Percentiles rank a stretch among this genome's conserved stretches.
Conservation (phyloP, 2,888 invertebrate genomes). For the Myathropa florea region DNA sequence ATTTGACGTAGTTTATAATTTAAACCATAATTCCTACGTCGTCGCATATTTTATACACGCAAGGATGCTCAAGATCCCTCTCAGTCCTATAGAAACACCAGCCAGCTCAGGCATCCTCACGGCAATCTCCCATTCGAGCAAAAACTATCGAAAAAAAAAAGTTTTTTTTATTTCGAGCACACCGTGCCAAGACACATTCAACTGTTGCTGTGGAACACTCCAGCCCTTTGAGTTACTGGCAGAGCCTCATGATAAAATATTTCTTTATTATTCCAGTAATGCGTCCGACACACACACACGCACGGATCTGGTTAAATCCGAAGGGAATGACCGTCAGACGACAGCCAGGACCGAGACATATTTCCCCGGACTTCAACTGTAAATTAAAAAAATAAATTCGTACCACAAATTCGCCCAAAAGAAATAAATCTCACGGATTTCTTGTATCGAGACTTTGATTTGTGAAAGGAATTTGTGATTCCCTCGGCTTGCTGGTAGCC, state of each 20-base stretch:
- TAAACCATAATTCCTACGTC: slow-evolving; percentile 38
- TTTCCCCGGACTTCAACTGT: slow-evolving; percentile 60
- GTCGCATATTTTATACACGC: not conserved
- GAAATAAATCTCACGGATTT: slow-evolving; percentile 71
- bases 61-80: not conserved
- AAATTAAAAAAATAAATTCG: slow-evolving; percentile 59
- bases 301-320: slow-evolving; percentile 4
- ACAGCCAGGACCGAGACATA: slow-evolving; percentile 64
- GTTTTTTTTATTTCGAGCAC: slow-evolving; percentile 1
- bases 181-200: slow-evolving; percentile 32
- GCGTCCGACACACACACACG: slow-evolving; percentile 7
- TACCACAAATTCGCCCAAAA: slow-evolving; percentile 56
- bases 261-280: slow-evolving; percentile 72
- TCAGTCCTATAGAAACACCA: not conserved
- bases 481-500: slow-evolving; percentile 26
- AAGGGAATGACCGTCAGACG: slow-evolving; percentile 66
- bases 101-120: not conserved
- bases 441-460: slow-evolving; percentile 69
- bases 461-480: slow-evolving; percentile 70
- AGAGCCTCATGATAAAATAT: slow-evolving; percentile 67
- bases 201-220: slow-evolving; percentile 25
- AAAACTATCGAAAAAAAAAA: not conserved
- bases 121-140: not conserved
- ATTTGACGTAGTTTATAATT: slow-evolving; percentile 54
- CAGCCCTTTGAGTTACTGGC: slow-evolving; percentile 45